These are phyloP conservation scores for Girardinus metallicus DNA, from an alignment of 2,797 vertebrate genomes.

Conservation along the genomic window DNA sequence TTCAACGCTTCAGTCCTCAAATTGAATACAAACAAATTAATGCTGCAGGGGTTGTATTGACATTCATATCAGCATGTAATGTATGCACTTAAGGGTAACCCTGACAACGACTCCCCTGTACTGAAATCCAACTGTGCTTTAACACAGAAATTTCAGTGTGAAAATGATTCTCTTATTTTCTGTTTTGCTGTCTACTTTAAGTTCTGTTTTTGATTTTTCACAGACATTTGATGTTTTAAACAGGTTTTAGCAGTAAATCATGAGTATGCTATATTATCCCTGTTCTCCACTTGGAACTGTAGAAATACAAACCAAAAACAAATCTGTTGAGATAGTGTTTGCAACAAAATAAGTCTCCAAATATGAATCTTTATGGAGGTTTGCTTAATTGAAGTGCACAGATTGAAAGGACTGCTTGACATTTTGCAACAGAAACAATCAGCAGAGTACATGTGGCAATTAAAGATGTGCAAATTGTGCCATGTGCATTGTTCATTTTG, in stretches of 20 bases:
- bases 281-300: constrained; percentile 20
- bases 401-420: constrained; percentile 1
- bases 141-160: not conserved
- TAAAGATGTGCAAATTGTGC: no score
- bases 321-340: not conserved
- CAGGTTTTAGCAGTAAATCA: not conserved
- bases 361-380: not conserved
- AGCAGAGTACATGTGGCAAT: no score
- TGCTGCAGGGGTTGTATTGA: not conserved
- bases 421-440: not conserved
- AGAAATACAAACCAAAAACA: not conserved
- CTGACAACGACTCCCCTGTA: not conserved
- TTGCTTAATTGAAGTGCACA: not conserved
- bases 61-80: not conserved
- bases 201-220: not conserved
- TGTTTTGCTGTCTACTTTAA: constrained; percentile 1
- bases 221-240: constrained; percentile 3
- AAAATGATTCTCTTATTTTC: not conserved
- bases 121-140: not conserved
- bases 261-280: constrained; percentile 7
- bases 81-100: not conserved
- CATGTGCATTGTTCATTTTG: no score
- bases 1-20: not conserved
- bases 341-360: not conserved
- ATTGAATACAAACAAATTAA: not conserved